These are phyloP conservation scores for Toxonevra muliebris DNA, from an alignment of 2,888 invertebrate species.

Conservation along the genomic window DNA sequence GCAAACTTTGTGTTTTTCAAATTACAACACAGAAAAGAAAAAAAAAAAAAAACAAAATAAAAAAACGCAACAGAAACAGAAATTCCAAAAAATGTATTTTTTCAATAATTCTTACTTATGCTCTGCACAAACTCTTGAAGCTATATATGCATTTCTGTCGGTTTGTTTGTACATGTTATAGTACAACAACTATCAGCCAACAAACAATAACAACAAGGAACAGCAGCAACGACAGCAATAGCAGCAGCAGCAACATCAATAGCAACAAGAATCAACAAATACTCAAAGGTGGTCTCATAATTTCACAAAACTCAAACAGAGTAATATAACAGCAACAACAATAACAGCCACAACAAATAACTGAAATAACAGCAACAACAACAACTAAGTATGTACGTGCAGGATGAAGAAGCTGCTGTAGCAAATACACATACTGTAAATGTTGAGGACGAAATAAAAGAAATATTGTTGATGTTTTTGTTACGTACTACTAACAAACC, in stretches of 20 bases:
- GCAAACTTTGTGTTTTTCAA: conserved; percentile 6
- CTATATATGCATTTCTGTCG: too few species aligned
- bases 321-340: conserved; percentile 32
- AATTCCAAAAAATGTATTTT: conserved; percentile 20
- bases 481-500: not conserved
- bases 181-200: not conserved
- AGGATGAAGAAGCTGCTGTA: conserved; percentile 16
- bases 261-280: conserved; percentile 43
- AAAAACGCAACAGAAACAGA: conserved; percentile 8
- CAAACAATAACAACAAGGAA: conserved; percentile 15
- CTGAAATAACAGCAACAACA: conserved; percentile 23
- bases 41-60: not conserved
- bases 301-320: conserved; percentile 37
- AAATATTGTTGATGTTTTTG: not conserved
- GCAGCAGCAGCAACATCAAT: conserved; percentile 20
- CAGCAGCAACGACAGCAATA: conserved; percentile 18
- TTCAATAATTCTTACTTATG: too few species aligned
- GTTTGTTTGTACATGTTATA: too few species aligned
- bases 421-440: conserved; percentile 6
- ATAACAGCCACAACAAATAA: conserved; percentile 26
- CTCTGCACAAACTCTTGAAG: too few species aligned
- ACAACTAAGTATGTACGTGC: conserved; percentile 11
- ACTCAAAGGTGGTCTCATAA: conserved; percentile 58
- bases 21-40: conserved; percentile 24
- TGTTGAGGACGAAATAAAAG: too few species aligned